Base-by-base conservation (phyloP, 2,113 vertebrate genomes). In the Tragelaphus strepsiceros region DNA sequence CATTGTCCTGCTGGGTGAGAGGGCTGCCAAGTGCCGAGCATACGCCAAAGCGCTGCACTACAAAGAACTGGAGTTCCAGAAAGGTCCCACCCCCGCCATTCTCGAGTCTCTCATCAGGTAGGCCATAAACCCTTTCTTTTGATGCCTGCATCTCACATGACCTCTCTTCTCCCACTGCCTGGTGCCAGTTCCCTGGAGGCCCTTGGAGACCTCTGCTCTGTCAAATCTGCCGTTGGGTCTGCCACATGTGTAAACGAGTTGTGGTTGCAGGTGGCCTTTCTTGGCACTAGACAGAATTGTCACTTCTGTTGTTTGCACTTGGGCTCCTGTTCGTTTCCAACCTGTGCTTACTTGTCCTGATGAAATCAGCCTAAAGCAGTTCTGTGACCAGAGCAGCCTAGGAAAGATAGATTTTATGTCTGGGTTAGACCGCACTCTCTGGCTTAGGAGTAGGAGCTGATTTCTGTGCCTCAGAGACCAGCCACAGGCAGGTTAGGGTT, bases 61-160 rank as follows among this genome's bases (percentile, higher is more conserved):
- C 99, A 99, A 99, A 98, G 99, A 99, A 94, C 99, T 99, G 98
- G 99, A 99, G 98, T 99, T 99, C 98, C 99, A 99, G 98, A 99
- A 99, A 88, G 99, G 99, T 0, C 98, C 99, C 15, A 99, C 99
- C 6, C 99, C 99, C 0, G 99, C 99, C 90, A 99, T 99, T 94
- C 98, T 99, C 0, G 99, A 99, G 98, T 99, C 99, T 71, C 99
- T 99, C 10, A 99, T 99, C 99, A 99, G 99, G 99, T 99, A 99
- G 96, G 99, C 98, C 13, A 0, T 5, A 16, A 51, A 16, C 62
- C 32, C 61, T 80, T 90, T 74, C 35, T 28, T 14, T 26, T 89
- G 51, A 83, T 32, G 12, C 77, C 61, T 71, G 54, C 24, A 24
- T 71, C 54, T 58, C 24, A 7, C 39, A 11, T 87, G 67, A 59